Evolutionary conservation across 1,140 invertebrate genomes (phyloP), one percentile per base, ranked within the genome.

Genomic region (Samia ricini): DNA sequence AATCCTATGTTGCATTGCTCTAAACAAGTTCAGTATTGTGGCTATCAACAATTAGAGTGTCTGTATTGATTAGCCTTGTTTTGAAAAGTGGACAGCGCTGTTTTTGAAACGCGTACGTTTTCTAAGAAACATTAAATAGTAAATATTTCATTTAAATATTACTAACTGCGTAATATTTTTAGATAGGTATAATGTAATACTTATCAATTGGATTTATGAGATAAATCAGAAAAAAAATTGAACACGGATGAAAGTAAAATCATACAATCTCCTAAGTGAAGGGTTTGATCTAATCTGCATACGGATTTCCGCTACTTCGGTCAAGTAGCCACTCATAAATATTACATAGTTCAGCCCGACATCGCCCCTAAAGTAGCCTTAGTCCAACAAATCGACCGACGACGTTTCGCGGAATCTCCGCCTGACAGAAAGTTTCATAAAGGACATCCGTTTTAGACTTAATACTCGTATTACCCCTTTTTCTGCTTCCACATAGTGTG

Each of bases 361-460:
- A 23, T n/a, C 20, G 21, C 18, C 33, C 4, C 33, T 42, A 42
- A n/a, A 42, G 33, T 42, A 42, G 33, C 52, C 36, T 63, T 63
- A 56, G 54, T 63, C 18, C 55, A 56, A 57, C 61, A 63, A 63
- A 63, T 63, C 54, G 61, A 10, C 54, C 54, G 50, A n/a, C n/a
- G n/a, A n/a, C n/a, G n/a, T n/a, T 56, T 56, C 54, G 21, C 22
- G 36, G 19, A 62, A 56, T 24, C 52, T 48, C 21, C 24, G 24
- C n/a, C n/a, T 49, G 49, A 24, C 52, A 22, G 8, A 55, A 56
- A 56, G 54, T 56, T 33, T 36, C 21, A 54, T 54, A 54, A 56
- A 56, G n/a, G 4, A 7, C 6, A 19, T 29, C 26, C 10, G 36
- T 33, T 56, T 56, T 36, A 19, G 10, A 24, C 10, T 56, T 56